phyloP scores from a whole-genome alignment of 2,113 vertebrate genomes.

The Dipodomys merriami region DNA sequence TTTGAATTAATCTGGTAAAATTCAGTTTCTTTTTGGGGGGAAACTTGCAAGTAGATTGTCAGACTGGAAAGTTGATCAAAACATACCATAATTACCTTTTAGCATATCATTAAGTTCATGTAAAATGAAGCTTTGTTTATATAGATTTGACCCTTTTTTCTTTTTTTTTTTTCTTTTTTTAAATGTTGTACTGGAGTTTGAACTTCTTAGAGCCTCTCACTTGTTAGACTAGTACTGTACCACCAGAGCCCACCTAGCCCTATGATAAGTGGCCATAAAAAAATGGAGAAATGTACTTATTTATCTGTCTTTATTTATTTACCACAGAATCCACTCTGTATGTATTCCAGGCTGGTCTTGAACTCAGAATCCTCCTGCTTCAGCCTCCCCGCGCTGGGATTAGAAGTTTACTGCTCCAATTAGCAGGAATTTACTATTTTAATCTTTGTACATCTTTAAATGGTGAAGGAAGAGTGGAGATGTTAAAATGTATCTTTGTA shows the following conservation, averaged over 20 bases:
- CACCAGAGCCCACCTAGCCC: no score
- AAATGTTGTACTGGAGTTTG: no score
- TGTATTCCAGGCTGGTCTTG: not conserved
- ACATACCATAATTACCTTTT: not conserved
- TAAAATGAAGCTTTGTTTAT: not conserved
- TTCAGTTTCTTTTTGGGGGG: not conserved
- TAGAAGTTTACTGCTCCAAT: not conserved
- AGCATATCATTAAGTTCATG: not conserved
- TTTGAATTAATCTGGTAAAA: slow-evolving; percentile 41
- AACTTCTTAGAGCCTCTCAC: no score
- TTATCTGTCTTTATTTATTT: not conserved
- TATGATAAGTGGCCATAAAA: slow-evolving; percentile 15
- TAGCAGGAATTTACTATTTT: not conserved
- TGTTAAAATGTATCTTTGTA: not conserved
- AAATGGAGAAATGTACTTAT: not conserved
- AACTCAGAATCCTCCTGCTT: not conserved
- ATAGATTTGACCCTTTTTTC: not conserved
- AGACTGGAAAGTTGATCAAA: slow-evolving; percentile 14
- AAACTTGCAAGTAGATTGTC: not conserved
- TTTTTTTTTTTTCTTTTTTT: no score
- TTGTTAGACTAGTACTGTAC: no score
- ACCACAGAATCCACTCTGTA: not conserved
- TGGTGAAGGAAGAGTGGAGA: not conserved
- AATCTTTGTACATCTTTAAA: slow-evolving; percentile 16
- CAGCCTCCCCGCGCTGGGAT: no score